phyloP scores from a whole-genome alignment of 1,140 invertebrate species.

The Acromyrmex echinatior region DNA sequence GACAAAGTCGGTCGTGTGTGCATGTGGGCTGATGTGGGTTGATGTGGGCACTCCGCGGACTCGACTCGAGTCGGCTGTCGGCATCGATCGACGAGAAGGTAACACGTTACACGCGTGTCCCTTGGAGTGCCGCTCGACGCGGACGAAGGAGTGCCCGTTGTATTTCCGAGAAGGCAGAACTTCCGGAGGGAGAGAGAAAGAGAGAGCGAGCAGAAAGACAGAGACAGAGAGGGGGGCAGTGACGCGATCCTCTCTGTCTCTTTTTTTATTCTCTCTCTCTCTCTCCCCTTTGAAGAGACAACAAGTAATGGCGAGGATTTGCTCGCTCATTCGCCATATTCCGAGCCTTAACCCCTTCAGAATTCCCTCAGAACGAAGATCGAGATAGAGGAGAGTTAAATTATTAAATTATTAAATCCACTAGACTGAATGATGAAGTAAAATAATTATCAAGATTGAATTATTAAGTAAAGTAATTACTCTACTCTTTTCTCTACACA shows the following conservation, averaged over 20 bases:
- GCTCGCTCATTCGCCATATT: slow-evolving; percentile 40
- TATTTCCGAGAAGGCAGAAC: slow-evolving; percentile 51
- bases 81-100: slow-evolving; percentile 66
- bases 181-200: slow-evolving; percentile 38
- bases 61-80: slow-evolving; percentile 1
- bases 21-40: slow-evolving; percentile 19
- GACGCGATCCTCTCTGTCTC: too few relatives aligned
- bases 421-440: neutral
- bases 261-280: too few relatives aligned
- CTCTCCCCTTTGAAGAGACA: neutral
- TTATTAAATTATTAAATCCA: slow-evolving; percentile 4
- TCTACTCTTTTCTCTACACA: neutral
- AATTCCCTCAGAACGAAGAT: neutral
- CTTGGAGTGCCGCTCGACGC: slow-evolving; percentile 19
- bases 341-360: slow-evolving; percentile 27
- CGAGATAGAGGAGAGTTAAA: neutral
- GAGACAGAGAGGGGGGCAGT: too few relatives aligned
- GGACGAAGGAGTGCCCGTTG: slow-evolving; percentile 44
- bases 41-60: slow-evolving; percentile 43
- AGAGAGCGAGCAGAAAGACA: neutral
- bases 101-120: slow-evolving; percentile 45
- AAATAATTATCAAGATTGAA: neutral
- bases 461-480: neutral
- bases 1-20: slow-evolving; percentile 53
- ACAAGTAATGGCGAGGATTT: slow-evolving; percentile 49